Evolutionary conservation across 2,113 vertebrate genomes (phyloP).

Genomic region (Gobiocypris rarus): DNA sequence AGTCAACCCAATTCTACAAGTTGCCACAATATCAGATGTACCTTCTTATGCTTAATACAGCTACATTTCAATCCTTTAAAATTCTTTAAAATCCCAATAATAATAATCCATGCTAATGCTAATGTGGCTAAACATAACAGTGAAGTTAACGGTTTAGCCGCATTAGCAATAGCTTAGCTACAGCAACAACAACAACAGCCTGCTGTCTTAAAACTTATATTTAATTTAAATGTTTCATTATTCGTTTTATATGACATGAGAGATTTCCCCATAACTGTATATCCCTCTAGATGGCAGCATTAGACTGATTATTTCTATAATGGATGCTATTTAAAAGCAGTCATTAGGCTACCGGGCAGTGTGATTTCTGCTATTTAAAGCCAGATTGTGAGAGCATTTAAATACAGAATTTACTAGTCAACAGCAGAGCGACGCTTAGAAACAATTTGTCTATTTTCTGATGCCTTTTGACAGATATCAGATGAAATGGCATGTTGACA

Average conservation of each 20-base stretch:
- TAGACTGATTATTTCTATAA: not conserved
- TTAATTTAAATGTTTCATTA: not conserved
- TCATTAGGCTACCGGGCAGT: not conserved
- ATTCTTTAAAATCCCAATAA: not conserved
- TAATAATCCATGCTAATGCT: no score
- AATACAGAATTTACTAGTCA: conserved; percentile 54
- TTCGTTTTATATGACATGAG: not conserved
- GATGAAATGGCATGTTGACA: conserved; percentile 70
- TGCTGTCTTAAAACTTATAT: not conserved
- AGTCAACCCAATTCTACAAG: not conserved
- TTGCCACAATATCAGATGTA: not conserved
- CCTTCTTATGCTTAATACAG: not conserved
- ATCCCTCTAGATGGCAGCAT: conserved; percentile 1
- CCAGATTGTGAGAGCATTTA: conserved; percentile 9
- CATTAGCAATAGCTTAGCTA: not conserved
- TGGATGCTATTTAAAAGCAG: not conserved
- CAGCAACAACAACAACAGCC: not conserved
- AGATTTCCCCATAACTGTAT: not conserved
- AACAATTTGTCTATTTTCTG: conserved; percentile 55
- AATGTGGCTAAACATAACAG: not conserved
- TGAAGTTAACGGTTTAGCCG: not conserved
- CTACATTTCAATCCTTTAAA: not conserved
- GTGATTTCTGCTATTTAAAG: conserved; percentile 43
- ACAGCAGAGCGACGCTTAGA: conserved; percentile 17
- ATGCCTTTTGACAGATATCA: conserved; percentile 52